Base-by-base conservation (phyloP, 2,113 vertebrate genomes). In the Isurus oxyrinchus region DNA sequence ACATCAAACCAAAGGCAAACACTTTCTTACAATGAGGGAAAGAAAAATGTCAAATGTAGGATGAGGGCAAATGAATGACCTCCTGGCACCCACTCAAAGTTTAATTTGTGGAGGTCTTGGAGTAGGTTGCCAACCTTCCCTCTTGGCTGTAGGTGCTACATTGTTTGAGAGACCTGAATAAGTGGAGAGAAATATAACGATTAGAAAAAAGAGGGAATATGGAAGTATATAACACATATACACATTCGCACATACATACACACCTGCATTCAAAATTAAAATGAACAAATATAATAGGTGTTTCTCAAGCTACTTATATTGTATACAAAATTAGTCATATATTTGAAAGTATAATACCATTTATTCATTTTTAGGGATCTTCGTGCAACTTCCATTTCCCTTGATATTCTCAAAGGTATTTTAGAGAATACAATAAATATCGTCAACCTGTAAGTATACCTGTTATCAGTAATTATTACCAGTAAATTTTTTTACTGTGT, bases 371-470 rank as follows among this genome's bases (percentile, higher is more conserved):
- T 72, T 95, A 95, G 94, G 67, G 94, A 95, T 13, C 94, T 95
- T 95, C 94, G 94, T 55, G 67, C 94, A 95, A 95, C 94, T 55
- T 95, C 66, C 31, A 95, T 95, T 95, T 95, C 94, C 76, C 94
- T 95, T 72, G 94, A 95, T 69, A 44, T 95, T 72, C 94, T 95
- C 27, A 95, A 72, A 95, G 31, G 11, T 95, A 95, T 95, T 72
- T 95, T 95, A 55, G 66, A 95, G 67, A 95, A 49, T 35, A 95
- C 94, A 76, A 35, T 63, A 95, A 95, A 72, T 76, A 95, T 95
- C 14, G 94, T 95, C 67, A 95, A 76, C 27, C 94, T 95, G 94
- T 95, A 76, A 95, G 94, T 95, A 72, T 95, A 95, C 40, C 49
- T 72, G 49, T 72, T 72, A 2, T 19, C 5, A 59, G 31, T 16